Evolutionary conservation across 2,888 invertebrate genomes (phyloP).

Genomic region (Stenurella melanura): DNA sequence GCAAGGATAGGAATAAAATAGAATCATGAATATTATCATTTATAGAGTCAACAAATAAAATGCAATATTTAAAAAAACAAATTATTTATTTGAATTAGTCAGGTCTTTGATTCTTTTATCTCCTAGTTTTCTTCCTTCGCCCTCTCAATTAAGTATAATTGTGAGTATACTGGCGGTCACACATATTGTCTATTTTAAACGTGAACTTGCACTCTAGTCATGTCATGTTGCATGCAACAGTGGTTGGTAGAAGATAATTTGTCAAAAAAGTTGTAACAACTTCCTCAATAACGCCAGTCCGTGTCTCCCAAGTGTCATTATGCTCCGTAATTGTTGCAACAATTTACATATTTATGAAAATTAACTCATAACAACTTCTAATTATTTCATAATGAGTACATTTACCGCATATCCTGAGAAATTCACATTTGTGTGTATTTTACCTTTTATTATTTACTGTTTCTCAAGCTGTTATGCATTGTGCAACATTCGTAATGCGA

Average conservation of each 20-base stretch:
- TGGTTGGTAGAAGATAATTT: conserved; percentile 4
- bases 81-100: no score
- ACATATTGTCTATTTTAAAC: background rate
- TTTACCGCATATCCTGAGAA: conserved; percentile 39
- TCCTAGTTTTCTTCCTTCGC: no score
- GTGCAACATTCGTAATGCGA: conserved; percentile 16
- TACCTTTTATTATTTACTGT: conserved; percentile 41
- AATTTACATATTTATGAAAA: conserved; percentile 38
- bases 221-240: background rate
- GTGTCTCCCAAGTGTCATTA: conserved; percentile 22
- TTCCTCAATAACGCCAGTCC: conserved; percentile 32
- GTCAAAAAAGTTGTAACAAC: conserved; percentile 33
- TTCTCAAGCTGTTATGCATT: conserved; percentile 19
- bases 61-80: no score
- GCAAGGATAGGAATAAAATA: no score
- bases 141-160: no score
- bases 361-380: conserved; percentile 29
- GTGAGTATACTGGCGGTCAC: background rate
- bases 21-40: no score
- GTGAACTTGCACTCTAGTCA: background rate
- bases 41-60: no score
- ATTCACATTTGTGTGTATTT: conserved; percentile 45
- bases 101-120: no score
- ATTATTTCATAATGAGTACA: conserved; percentile 30
- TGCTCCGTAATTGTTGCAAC: conserved; percentile 23